Percentiles rank a stretch among this genome's conserved stretches.
phyloP scores from a whole-genome alignment of 2,797 vertebrate species.

The Sebastes nivosus region DNA sequence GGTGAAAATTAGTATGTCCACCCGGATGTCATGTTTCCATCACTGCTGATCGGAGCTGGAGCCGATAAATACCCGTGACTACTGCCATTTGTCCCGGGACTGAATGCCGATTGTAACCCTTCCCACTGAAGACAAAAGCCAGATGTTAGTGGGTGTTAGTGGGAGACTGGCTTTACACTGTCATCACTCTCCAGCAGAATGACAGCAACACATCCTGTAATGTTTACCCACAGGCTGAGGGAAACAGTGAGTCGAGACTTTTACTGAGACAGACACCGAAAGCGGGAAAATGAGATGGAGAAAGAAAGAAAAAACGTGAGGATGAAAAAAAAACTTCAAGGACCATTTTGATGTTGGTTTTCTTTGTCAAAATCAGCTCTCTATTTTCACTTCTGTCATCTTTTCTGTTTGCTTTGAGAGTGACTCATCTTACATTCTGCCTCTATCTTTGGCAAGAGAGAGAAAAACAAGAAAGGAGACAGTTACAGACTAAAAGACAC shows the following conservation, averaged over 20 bases:
- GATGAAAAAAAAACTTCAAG: slow-evolving; percentile 10
- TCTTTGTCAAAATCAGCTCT: slow-evolving; percentile 21
- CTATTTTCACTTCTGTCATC: slow-evolving; percentile 21
- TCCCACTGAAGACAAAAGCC: no score
- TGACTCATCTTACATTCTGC: slow-evolving; percentile 40
- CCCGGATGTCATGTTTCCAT: no score
- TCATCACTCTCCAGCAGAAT: slow-evolving; percentile 31
- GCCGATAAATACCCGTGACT: no score
- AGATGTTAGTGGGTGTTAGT: no score
- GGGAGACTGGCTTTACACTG: neutral
- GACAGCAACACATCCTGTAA: slow-evolving; percentile 8
- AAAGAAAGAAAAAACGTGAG: neutral
- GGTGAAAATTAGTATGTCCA: no score
- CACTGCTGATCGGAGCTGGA: no score
- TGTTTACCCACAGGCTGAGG: neutral
- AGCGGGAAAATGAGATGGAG: neutral
- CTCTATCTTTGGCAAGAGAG: neutral
- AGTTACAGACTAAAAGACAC: no score
- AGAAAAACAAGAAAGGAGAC: no score
- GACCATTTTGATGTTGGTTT: slow-evolving; percentile 13
- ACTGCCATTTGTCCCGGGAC: no score
- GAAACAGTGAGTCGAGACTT: neutral
- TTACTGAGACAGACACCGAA: neutral
- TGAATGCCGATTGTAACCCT: no score
- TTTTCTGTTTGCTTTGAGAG: slow-evolving; percentile 11